Evolutionary conservation across 2,113 vertebrate species (phyloP), one percentile per base, ranked within the genome.

Genomic region (Myiozetetes cayanensis): DNA sequence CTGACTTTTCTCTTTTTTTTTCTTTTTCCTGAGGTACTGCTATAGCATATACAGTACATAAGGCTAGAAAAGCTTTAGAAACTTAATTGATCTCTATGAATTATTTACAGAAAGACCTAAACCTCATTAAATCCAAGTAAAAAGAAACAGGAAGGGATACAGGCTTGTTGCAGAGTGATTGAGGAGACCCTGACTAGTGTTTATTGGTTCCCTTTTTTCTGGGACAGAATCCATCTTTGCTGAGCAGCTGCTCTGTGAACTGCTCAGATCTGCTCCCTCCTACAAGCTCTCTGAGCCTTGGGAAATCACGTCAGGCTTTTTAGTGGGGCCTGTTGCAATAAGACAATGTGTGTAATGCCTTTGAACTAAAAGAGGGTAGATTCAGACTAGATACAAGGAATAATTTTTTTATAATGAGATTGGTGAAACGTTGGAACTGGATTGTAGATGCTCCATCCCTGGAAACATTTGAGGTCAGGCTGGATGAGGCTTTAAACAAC

Each of bases 341-440:
- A 31, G 8, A 8, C 5, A 28, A 31, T 24, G 1, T 1, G 1
- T 1, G 2, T 20, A 33, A 46, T 46, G 4, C 2, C 18, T 76
- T 77, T 61, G 23, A 81, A 41, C 4, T 46, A 27, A 56, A 41
- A 1, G 3, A 18, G 3, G 6, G 5, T 49, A 22, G 11, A 28
- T 44, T 33, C 2, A 58, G 44, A 6, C 12, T 41, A 46, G 12
- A 27, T 12, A 35, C 4, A 55, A 78, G 10, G 35, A 61, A 65
- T 16, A 19, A 4, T 3, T 23, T 35, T 67, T 70, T 56, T 37
- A 30, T 3, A 5, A 39, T 14, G 4, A 5, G 13, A 11, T 5
- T 8, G 14, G 8, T 27, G 5, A 56, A 80, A 56, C 37, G 43
- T 6, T 56, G 12, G 33, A 4, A 46, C 6, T n/a, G 3, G 2